Conservation (phyloP, 2,888 invertebrate genomes). For the Sturmia bella region DNA sequence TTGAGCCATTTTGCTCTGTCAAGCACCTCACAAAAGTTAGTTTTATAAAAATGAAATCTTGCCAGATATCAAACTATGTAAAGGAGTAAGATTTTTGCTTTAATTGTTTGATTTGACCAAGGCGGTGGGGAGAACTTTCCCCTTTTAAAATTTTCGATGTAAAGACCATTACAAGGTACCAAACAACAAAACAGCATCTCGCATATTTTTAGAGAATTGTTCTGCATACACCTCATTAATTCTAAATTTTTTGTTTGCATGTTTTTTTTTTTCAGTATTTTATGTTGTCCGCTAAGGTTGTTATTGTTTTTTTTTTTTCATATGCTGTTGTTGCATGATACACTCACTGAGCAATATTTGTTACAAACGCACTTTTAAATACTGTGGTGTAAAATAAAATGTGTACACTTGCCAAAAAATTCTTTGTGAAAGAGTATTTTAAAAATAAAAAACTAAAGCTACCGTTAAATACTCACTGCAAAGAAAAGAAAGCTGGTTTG, state of each 20-base stretch:
- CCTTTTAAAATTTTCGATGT: constrained; percentile 46
- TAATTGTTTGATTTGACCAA: background rate
- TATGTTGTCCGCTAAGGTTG: constrained; percentile 56
- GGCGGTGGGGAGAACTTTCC: too few relatives aligned
- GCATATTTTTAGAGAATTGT: constrained; percentile 69
- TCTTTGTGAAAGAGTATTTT: too few relatives aligned
- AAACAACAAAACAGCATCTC: constrained; percentile 65
- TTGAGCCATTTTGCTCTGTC: too few relatives aligned
- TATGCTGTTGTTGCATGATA: constrained; percentile 56
- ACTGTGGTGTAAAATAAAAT: background rate
- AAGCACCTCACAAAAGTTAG: too few relatives aligned
- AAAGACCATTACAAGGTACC: constrained; percentile 66
- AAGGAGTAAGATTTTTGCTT: background rate
- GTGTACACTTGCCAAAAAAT: background rate
- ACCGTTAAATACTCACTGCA: too few relatives aligned
- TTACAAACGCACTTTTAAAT: constrained; percentile 55
- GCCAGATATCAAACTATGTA: background rate
- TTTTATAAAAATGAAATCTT: background rate
- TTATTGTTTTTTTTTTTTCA: constrained; percentile 60
- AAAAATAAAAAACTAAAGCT: too few relatives aligned
- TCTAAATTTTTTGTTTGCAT: constrained; percentile 60
- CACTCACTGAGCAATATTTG: constrained; percentile 60
- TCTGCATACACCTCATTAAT: constrained; percentile 71
- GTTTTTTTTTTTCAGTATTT: constrained; percentile 33
- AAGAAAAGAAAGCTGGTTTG: too few relatives aligned